phyloP scores from a whole-genome alignment of 2,888 invertebrate genomes.

The Nomada fucata region DNA sequence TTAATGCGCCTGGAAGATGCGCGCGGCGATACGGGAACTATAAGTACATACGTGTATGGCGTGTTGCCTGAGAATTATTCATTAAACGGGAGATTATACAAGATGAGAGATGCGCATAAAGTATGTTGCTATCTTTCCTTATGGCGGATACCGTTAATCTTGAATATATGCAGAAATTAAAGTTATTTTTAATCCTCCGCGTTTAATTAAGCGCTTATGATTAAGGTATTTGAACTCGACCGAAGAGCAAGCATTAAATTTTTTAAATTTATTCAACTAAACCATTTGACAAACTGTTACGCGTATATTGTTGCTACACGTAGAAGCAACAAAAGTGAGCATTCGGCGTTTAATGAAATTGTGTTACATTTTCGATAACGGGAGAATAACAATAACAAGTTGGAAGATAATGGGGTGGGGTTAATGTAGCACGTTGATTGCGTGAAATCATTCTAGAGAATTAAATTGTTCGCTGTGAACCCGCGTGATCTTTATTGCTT shows the following conservation, averaged over 20 bases:
- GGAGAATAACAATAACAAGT: conserved; percentile 11
- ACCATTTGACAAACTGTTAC: too few species aligned
- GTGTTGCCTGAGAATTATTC: conserved; percentile 3
- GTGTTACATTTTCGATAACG: conserved; percentile 14
- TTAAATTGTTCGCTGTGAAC: conserved; percentile 18
- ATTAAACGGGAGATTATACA: conserved; percentile 21
- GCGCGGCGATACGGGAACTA: neutral
- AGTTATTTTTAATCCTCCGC: neutral
- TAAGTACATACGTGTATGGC: conserved; percentile 8
- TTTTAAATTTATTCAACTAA: too few species aligned
- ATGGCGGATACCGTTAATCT: neutral
- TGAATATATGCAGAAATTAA: neutral
- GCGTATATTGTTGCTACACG: too few species aligned
- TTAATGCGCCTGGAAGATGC: conserved; percentile 10
- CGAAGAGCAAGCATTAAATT: too few species aligned
- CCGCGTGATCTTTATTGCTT: conserved; percentile 33
- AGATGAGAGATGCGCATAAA: conserved; percentile 10
- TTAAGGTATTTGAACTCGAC: too few species aligned
- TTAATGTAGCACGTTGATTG: conserved; percentile 28
- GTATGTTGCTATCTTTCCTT: neutral
- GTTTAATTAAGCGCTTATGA: too few species aligned
- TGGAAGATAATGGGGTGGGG: conserved; percentile 1
- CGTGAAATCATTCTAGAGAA: conserved; percentile 20
- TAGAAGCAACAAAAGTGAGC: too few species aligned
- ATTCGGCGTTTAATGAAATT: neutral